Evolutionary conservation across 2,113 vertebrate genomes (phyloP).

Genomic region (Poeciliopsis retropinna): DNA sequence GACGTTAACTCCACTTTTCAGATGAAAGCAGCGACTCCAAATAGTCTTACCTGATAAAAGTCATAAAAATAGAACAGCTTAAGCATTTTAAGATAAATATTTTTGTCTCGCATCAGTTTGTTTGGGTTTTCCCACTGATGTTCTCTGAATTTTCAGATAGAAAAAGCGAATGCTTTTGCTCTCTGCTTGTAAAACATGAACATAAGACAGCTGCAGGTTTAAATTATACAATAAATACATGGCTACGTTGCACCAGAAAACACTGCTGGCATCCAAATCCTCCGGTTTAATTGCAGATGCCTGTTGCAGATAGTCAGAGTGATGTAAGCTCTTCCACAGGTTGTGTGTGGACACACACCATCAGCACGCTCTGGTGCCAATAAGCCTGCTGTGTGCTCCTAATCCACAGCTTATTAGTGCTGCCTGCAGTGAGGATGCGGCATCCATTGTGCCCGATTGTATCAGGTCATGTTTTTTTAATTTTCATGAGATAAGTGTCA

Average conservation of each 20-base stretch:
- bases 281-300: not conserved
- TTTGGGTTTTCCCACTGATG: not conserved
- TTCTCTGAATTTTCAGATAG: no score
- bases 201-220: not conserved
- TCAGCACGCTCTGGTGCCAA: slow-evolving; percentile 1
- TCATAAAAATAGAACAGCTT: no score
- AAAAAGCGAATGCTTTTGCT: not conserved
- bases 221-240: not conserved
- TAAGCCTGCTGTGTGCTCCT: slow-evolving; percentile 38
- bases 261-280: not conserved
- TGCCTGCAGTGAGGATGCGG: slow-evolving; percentile 54
- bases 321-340: not conserved
- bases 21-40: no score
- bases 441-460: slow-evolving; percentile 9
- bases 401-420: slow-evolving; percentile 31
- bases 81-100: no score
- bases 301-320: not conserved
- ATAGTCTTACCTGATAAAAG: no score
- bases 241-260: not conserved
- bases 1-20: no score
- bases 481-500: slow-evolving; percentile 6
- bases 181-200: no score
- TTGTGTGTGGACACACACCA: not conserved
- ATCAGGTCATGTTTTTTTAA: not conserved
- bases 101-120: not conserved